Conservation (phyloP, 2,797 vertebrate genomes). For the Sebastes matsubarae region DNA sequence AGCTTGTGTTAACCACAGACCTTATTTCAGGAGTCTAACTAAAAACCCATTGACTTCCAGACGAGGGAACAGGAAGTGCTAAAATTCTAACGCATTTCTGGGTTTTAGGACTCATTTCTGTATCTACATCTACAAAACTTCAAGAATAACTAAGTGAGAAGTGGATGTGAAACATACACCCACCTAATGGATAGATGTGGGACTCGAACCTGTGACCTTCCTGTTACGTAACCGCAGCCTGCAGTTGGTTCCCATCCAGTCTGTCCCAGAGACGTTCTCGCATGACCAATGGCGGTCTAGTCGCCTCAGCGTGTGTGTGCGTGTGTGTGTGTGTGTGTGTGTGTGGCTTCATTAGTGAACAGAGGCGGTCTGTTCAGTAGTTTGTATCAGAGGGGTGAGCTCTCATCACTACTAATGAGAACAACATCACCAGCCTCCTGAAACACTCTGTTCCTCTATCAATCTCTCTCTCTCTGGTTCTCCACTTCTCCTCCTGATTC, state of each 20-base stretch:
- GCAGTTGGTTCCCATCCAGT: constrained; percentile 80
- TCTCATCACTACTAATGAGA: constrained; percentile 78
- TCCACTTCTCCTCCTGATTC: background rate
- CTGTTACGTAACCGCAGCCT: constrained; percentile 56
- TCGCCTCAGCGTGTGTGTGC: constrained; percentile 30
- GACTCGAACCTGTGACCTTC: constrained; percentile 66
- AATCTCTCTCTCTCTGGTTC: background rate
- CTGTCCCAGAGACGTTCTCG: constrained; percentile 82
- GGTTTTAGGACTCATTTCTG: too few species aligned
- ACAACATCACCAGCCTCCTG: constrained; percentile 45
- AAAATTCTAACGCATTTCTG: too few species aligned
- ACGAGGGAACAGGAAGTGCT: too few species aligned
- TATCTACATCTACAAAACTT: too few species aligned
- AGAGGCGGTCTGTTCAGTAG: constrained; percentile 75
- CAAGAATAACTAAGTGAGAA: background rate
- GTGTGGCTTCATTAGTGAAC: constrained; percentile 79
- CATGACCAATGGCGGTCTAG: constrained; percentile 86
- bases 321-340: background rate
- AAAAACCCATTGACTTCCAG: too few species aligned
- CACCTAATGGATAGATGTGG: background rate
- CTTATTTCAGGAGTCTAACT: too few species aligned
- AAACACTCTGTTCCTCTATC: constrained; percentile 53
- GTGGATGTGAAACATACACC: background rate
- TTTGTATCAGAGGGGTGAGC: constrained; percentile 53
- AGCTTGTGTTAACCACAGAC: too few species aligned